Conservation (phyloP, 2,797 vertebrate genomes). For the Natrix natrix region DNA sequence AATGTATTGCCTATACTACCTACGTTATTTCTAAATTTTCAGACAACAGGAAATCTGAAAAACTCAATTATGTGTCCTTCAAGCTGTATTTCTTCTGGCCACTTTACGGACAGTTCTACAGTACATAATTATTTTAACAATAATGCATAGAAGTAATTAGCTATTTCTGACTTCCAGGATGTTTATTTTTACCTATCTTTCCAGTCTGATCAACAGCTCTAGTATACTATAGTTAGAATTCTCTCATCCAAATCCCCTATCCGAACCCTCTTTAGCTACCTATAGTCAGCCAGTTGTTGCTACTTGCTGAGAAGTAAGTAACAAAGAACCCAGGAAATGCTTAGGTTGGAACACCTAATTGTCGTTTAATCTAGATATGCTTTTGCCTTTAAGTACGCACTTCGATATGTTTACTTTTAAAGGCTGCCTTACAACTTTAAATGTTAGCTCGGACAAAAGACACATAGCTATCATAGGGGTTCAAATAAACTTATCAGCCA, state of each 20-base stretch:
- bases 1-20: neutral
- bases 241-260: neutral
- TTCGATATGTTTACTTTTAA: conserved; percentile 11
- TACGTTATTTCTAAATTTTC: neutral
- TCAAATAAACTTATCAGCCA: neutral
- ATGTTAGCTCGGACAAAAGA: conserved; percentile 26
- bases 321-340: neutral
- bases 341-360: neutral
- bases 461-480: neutral
- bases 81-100: neutral
- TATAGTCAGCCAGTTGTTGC: neutral
- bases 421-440: neutral
- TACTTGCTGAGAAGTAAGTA: neutral
- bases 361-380: neutral
- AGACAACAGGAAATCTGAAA: neutral
- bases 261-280: neutral
- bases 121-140: neutral
- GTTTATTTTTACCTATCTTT: neutral
- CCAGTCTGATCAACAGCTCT: neutral
- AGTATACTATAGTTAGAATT: neutral
- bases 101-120: neutral
- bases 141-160: neutral
- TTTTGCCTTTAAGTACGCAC: conserved; percentile 13
- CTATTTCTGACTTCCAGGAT: neutral
- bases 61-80: neutral